Conservation (phyloP, 2,113 vertebrate species). For the Merops nubicus region DNA sequence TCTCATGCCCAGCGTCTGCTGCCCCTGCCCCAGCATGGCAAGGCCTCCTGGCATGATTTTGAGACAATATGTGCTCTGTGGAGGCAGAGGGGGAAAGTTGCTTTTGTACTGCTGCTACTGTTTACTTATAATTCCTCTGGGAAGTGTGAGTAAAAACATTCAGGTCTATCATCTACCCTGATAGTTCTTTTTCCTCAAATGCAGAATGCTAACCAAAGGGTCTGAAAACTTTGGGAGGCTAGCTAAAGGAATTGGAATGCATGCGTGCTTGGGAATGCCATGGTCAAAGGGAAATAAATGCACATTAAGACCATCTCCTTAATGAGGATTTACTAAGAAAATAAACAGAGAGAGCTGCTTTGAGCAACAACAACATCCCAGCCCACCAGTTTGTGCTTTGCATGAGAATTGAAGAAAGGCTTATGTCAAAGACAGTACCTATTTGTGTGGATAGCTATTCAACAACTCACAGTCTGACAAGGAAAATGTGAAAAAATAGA, state of each 20-base stretch:
- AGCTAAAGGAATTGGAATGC: neutral
- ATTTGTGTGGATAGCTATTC: neutral
- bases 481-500: neutral
- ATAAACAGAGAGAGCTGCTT: neutral
- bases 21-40: neutral
- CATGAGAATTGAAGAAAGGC: neutral
- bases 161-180: neutral
- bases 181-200: neutral
- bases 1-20: neutral
- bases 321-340: constrained; percentile 23
- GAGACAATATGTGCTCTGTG: neutral
- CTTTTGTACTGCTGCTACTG: neutral
- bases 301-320: neutral
- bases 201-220: neutral
- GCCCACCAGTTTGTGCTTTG: neutral
- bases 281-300: neutral
- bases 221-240: neutral
- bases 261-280: neutral
- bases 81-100: neutral
- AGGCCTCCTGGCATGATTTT: neutral
- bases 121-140: neutral
- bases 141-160: neutral
- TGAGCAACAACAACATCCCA: neutral
- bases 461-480: neutral
- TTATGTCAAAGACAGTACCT: neutral